A percentile compares a stretch with the other conserved stretches of the same genome.
phyloP scores from a whole-genome alignment of 2,797 vertebrate species.

The Myiotriccus ornatus region DNA sequence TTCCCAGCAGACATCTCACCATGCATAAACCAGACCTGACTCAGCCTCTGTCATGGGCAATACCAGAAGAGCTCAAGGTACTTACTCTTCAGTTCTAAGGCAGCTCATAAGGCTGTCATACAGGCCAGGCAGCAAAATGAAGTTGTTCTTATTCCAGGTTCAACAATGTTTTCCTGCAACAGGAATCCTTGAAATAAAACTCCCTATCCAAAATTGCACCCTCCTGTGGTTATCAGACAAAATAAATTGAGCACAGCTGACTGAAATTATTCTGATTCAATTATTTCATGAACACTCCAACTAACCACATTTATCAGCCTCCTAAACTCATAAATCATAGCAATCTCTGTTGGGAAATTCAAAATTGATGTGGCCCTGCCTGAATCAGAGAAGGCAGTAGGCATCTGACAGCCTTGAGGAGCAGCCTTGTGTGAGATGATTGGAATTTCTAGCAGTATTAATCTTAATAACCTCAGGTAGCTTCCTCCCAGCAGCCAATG shows the following conservation, averaged over 20 bases:
- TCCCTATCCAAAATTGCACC: conserved; percentile 29
- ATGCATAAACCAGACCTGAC: neutral
- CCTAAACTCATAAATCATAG: conserved; percentile 62
- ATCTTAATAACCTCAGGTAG: conserved; percentile 68
- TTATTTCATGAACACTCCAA: conserved; percentile 54
- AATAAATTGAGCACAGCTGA: conserved; percentile 29
- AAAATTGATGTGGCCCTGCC: conserved; percentile 39
- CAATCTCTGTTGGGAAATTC: conserved; percentile 56
- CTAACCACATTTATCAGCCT: conserved; percentile 58
- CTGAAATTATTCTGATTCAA: conserved; percentile 55
- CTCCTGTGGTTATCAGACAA: conserved; percentile 43
- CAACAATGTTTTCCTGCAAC: neutral
- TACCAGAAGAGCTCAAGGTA: neutral
- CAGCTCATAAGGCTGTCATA: neutral
- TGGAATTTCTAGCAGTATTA: conserved; percentile 65
- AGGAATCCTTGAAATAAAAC: neutral
- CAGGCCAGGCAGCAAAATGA: neutral
- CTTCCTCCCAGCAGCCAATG: neutral
- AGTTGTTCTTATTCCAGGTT: conserved; percentile 1
- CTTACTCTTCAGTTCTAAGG: neutral
- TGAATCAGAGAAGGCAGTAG: conserved; percentile 42
- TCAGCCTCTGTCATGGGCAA: neutral
- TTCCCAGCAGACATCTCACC: neutral
- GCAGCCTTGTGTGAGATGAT: conserved; percentile 54
- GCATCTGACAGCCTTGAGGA: conserved; percentile 59